A percentile compares a stretch with the other conserved stretches of the same genome.
Evolutionary conservation across 2,797 vertebrate genomes (phyloP).

Genomic region (Halcyon badia): DNA sequence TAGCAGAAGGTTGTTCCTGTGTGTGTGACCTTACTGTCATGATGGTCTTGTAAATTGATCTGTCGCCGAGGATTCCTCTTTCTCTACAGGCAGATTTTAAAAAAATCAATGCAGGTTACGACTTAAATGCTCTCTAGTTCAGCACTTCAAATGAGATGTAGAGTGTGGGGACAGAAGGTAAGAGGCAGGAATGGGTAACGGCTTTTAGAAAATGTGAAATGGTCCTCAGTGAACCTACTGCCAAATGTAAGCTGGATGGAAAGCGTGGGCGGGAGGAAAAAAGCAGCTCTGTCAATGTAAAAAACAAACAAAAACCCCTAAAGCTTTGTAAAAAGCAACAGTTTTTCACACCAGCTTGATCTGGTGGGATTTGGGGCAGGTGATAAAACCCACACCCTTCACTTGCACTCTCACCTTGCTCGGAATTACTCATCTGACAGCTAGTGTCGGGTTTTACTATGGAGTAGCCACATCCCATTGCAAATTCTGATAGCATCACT

Average conservation of each 20-base stretch:
- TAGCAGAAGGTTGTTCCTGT: neutral
- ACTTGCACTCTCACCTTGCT: neutral
- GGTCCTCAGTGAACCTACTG: neutral
- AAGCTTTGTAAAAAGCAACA: too few species aligned
- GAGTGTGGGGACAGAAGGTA: neutral
- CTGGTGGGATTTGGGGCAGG: neutral
- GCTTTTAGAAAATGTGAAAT: neutral
- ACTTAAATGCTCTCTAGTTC: conserved; percentile 10
- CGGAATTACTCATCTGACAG: neutral
- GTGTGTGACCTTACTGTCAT: conserved; percentile 21
- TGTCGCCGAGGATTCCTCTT: conserved; percentile 39
- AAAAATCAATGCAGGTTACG: conserved; percentile 51
- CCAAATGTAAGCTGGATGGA: neutral
- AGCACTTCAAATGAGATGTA: neutral
- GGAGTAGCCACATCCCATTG: neutral
- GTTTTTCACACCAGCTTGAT: neutral
- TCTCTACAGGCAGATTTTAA: neutral
- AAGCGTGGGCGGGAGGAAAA: neutral
- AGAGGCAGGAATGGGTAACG: neutral
- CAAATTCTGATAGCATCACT: neutral
- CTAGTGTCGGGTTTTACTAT: neutral
- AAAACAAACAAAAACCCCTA: too few species aligned
- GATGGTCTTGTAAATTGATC: conserved; percentile 45
- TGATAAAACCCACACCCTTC: neutral
- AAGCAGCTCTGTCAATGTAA: neutral